Percentiles rank a stretch among this genome's conserved stretches.
Evolutionary conservation across 2,113 vertebrate genomes (phyloP).

Genomic region (Mustela lutreola): DNA sequence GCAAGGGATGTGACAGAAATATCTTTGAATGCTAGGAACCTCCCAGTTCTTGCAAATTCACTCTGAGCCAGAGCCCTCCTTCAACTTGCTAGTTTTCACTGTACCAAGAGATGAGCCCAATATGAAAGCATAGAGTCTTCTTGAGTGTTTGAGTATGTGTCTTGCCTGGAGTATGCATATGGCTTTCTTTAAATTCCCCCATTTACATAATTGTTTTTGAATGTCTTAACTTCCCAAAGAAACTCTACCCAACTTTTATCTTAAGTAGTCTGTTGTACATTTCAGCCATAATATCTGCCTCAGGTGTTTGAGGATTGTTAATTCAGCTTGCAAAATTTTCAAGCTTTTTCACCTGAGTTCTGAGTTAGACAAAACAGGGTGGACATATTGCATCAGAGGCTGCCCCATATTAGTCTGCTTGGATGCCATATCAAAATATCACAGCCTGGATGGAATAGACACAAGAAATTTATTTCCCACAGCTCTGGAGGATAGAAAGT

Average conservation of each 20-base stretch:
- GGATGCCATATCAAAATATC: not conserved
- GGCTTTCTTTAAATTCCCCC: not conserved
- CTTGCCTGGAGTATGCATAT: not conserved
- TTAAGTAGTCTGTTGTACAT: not conserved
- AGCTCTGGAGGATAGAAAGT: not conserved
- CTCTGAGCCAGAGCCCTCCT: not conserved
- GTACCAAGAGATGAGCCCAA: not conserved
- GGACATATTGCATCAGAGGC: not conserved
- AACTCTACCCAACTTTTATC: not conserved
- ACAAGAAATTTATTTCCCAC: slow-evolving; percentile 19
- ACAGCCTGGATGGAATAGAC: not conserved
- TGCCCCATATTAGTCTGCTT: not conserved
- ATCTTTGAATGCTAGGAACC: slow-evolving; percentile 15
- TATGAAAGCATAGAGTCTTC: not conserved
- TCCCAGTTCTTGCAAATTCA: not conserved
- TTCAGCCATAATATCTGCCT: not conserved
- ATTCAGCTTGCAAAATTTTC: not conserved
- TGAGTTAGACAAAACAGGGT: not conserved
- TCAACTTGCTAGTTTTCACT: not conserved
- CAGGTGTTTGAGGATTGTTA: not conserved
- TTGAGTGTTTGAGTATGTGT: not conserved
- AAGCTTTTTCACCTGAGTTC: not conserved
- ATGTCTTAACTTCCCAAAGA: slow-evolving; percentile 34
- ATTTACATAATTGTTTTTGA: not conserved
- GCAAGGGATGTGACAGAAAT: not conserved